Base-by-base conservation (phyloP, 1,140 invertebrate species). In the Nasonia vitripennis region DNA sequence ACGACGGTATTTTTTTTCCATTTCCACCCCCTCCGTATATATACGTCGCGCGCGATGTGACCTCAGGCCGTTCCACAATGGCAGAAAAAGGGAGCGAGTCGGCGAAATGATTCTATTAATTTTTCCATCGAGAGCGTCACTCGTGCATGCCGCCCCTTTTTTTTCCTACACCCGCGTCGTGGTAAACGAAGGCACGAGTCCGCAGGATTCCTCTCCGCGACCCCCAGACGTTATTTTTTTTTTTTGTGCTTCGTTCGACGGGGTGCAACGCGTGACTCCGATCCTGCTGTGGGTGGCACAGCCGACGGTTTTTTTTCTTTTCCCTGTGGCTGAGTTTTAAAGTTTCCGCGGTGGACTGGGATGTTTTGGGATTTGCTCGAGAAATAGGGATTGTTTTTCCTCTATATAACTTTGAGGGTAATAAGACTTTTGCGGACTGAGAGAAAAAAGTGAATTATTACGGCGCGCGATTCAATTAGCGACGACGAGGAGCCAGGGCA, bases 51-150 rank as follows among this genome's bases (percentile, higher is more conserved):
- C 31, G 7, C 55, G 37, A 83, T 86, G 84, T 88, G 77, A 87
- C 86, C 85, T 71, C 83, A 79, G 68, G 62, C 27, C 77, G 73
- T 79, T 71, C 67, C 77, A 73, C 77, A 84, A 79, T 79, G n/a
- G 20, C 55, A 62, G 77, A 83, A 84, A 88, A 88, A 88, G 86
- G 74, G 83, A 86, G 67, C 48, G 86, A 91, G 88, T 92, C 85
- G 87, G 86, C 86, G 90, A 92, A 93, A 93, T 92, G 91, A 92
- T 93, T 92, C 91, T 92, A 93, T 93, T 93, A 93, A 93, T 93
- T 93, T 93, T 92, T 92, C 91, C 91, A 92, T 93, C 89, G 90
- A 84, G 87, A 91, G 85, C 88, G 89, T 87, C 91, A 92, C 90
- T 93, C 92, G 92, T 93, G 92, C 92, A 92, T 93, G 88, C 87